Evolutionary conservation across 2,888 invertebrate genomes (phyloP).

Genomic region (Calephelis perditalis): DNA sequence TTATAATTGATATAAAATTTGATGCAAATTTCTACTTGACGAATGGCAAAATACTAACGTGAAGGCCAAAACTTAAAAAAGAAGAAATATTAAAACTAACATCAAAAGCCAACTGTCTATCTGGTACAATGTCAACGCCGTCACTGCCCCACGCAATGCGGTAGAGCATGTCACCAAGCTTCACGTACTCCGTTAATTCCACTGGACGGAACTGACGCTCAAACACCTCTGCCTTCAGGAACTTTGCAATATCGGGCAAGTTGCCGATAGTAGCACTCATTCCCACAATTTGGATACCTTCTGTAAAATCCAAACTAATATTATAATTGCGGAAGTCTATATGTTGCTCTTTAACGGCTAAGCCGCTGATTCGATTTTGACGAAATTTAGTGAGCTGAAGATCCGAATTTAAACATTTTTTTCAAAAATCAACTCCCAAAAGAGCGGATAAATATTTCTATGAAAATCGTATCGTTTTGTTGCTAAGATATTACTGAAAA

Average conservation of each 20-base stretch:
- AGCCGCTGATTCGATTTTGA: too few species aligned
- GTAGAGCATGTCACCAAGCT: constrained; percentile 78
- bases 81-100: constrained; percentile 38
- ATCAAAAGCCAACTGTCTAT: constrained; percentile 47
- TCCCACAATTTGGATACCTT: constrained; percentile 89
- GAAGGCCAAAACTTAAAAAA: too few species aligned
- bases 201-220: constrained; percentile 93
- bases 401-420: too few species aligned
- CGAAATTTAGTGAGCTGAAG: too few species aligned
- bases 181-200: constrained; percentile 88
- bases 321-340: not conserved
- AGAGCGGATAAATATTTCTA: too few species aligned
- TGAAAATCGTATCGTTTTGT: too few species aligned
- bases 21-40: too few species aligned
- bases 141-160: constrained; percentile 54
- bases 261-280: constrained; percentile 99
- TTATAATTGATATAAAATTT: too few species aligned
- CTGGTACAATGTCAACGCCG: constrained; percentile 45
- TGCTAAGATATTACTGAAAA: too few species aligned
- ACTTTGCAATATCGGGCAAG: constrained; percentile 86
- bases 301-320: constrained; percentile 32
- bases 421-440: too few species aligned
- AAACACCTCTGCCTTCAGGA: constrained; percentile 90
- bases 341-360: too few species aligned
- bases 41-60: too few species aligned